Conservation (phyloP, 1,140 invertebrate genomes). For the Scaptomyza graminum region DNA sequence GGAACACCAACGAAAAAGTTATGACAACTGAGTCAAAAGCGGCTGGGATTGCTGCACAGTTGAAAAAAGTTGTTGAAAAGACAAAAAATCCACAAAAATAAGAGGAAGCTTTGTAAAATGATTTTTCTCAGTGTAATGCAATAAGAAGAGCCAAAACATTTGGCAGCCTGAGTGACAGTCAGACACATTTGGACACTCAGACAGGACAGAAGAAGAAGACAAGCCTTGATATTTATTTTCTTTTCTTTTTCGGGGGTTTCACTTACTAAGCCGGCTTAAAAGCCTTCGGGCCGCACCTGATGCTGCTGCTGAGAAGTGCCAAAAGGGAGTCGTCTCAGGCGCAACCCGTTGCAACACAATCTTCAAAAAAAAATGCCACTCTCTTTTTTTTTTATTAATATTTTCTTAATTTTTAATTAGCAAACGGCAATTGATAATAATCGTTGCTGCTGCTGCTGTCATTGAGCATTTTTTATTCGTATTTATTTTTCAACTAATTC, state of each 20-base stretch:
- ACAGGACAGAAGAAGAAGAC: neutral
- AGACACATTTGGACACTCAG: conserved; percentile 13
- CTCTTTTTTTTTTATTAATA: conserved; percentile 15
- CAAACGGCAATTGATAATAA: conserved; percentile 51
- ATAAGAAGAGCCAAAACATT: neutral
- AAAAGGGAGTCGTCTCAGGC: neutral
- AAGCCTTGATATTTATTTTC: conserved; percentile 20
- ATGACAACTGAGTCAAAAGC: conserved; percentile 60
- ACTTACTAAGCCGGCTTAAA: conserved; percentile 76
- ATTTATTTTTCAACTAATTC: conserved; percentile 9
- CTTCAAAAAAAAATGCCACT: conserved; percentile 2
- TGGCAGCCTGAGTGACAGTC: conserved; percentile 6
- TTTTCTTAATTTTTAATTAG: conserved; percentile 62
- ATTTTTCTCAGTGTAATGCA: neutral
- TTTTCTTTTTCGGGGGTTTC: conserved; percentile 63
- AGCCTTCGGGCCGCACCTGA: conserved; percentile 62
- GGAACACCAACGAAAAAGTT: conserved; percentile 56
- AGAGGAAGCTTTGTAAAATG: no score
- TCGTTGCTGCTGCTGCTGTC: conserved; percentile 30
- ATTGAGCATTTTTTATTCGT: conserved; percentile 24
- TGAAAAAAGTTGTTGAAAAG: no score
- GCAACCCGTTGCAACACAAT: conserved; percentile 10
- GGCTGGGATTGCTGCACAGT: neutral
- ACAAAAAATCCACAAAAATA: no score
- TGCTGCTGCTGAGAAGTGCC: conserved; percentile 9